Evolutionary conservation across 2,888 invertebrate species (phyloP).

Genomic region (Helicoverpa assulta): DNA sequence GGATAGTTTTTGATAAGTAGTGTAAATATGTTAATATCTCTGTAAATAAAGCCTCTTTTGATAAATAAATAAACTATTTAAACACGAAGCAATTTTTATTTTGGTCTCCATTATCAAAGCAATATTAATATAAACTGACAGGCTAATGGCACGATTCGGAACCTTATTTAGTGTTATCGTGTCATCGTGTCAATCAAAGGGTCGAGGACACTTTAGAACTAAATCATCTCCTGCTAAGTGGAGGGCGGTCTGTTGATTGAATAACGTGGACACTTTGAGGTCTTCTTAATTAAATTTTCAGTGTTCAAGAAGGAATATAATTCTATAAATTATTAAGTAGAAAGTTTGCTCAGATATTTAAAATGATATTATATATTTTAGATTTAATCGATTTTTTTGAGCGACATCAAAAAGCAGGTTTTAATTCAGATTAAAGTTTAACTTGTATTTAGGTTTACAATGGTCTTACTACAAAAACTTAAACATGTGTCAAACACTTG

Average conservation of each 20-base stretch:
- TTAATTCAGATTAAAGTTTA: no score
- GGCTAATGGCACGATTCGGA: background rate
- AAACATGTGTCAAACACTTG: no score
- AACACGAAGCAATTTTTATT: no score
- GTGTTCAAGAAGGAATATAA: background rate
- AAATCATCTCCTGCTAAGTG: conserved; percentile 6
- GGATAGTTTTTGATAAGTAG: no score
- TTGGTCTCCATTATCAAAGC: background rate
- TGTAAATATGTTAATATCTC: no score
- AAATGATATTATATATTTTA: no score
- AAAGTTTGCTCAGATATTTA: background rate
- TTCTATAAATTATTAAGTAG: background rate
- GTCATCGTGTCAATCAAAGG: conserved; percentile 27
- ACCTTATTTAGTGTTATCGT: conserved; percentile 18
- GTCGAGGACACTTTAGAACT: conserved; percentile 2
- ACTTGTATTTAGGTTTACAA: no score
- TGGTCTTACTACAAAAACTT: no score
- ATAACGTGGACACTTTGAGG: conserved; percentile 28
- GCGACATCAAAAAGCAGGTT: no score
- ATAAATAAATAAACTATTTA: no score
- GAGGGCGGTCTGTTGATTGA: conserved; percentile 21
- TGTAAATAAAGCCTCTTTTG: no score
- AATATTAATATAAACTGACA: conserved; percentile 18
- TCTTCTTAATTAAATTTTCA: conserved; percentile 9
- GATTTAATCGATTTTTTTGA: no score